phyloP scores from a whole-genome alignment of 1,140 invertebrate genomes.

The Cecropterus lyciades region DNA sequence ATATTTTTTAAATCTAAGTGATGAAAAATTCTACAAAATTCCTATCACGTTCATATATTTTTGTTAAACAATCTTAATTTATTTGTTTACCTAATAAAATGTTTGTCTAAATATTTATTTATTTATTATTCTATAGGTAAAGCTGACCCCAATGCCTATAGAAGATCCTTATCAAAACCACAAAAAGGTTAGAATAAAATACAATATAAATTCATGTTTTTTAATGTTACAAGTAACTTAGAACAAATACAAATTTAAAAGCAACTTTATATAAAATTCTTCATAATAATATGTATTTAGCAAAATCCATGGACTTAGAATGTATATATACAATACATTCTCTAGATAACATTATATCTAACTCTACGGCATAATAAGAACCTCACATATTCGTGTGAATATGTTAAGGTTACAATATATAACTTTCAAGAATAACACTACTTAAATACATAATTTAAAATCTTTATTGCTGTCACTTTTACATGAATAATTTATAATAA shows the following conservation, averaged over 20 bases:
- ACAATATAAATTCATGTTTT: conserved; percentile 45
- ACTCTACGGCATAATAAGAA: conserved; percentile 5
- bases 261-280: conserved; percentile 62
- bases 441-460: conserved; percentile 14
- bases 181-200: conserved; percentile 22
- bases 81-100: not conserved
- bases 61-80: too few species aligned
- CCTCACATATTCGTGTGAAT: conserved; percentile 4
- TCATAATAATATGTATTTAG: conserved; percentile 50
- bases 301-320: conserved; percentile 46
- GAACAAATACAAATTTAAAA: conserved; percentile 71
- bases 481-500: conserved; percentile 38
- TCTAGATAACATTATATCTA: conserved; percentile 30
- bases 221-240: conserved; percentile 65
- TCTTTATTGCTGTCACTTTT: conserved; percentile 32
- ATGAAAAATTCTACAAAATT: too few species aligned
- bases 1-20: too few species aligned
- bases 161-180: too few species aligned
- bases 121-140: too few species aligned
- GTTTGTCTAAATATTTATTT: not conserved
- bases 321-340: conserved; percentile 41
- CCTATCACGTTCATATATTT: too few species aligned
- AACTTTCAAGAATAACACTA: conserved; percentile 13
- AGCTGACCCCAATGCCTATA: too few species aligned
- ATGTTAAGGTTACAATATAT: conserved; percentile 6